Percentiles rank a stretch among this genome's conserved stretches.
These are phyloP conservation scores for Sycophila sp. DNA, from an alignment of 1,140 invertebrate genomes.

Conservation along the genomic window DNA sequence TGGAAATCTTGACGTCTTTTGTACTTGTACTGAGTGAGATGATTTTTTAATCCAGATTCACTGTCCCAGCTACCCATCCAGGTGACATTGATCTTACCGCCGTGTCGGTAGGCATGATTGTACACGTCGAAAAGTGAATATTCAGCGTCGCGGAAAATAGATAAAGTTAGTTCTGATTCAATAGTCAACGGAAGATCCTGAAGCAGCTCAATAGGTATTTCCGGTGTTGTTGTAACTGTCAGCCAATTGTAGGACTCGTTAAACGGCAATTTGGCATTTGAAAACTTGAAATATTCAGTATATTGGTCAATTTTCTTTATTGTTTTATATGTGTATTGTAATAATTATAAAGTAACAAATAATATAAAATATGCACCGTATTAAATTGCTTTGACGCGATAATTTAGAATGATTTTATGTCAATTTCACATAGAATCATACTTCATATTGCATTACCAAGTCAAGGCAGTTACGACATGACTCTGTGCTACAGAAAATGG, in stretches of 20 bases:
- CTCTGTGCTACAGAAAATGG: too few relatives aligned
- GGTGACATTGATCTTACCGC: constrained; percentile 64
- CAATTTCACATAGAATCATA: too few relatives aligned
- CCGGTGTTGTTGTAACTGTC: constrained; percentile 33
- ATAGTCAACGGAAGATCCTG: constrained; percentile 46
- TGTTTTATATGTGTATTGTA: too few relatives aligned
- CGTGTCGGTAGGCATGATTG: constrained; percentile 66
- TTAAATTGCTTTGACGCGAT: too few relatives aligned
- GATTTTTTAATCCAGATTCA: constrained; percentile 51
- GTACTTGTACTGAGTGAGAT: constrained; percentile 57
- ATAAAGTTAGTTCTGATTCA: constrained; percentile 49
- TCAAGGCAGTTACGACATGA: too few relatives aligned
- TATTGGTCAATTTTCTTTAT: too few relatives aligned
- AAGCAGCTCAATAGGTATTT: constrained; percentile 37
- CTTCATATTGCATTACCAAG: too few relatives aligned
- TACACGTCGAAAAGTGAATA: constrained; percentile 53
- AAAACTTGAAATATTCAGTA: too few relatives aligned
- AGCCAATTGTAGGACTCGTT: constrained; percentile 56
- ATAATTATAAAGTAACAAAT: not conserved
- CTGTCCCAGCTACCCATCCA: constrained; percentile 63
- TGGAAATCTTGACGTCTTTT: constrained; percentile 65
- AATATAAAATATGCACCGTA: not conserved
- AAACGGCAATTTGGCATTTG: constrained; percentile 21
- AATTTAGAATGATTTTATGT: too few relatives aligned
- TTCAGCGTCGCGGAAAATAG: constrained; percentile 16